Conservation (phyloP, 2,797 vertebrate species). For the Malacoraja senta region DNA sequence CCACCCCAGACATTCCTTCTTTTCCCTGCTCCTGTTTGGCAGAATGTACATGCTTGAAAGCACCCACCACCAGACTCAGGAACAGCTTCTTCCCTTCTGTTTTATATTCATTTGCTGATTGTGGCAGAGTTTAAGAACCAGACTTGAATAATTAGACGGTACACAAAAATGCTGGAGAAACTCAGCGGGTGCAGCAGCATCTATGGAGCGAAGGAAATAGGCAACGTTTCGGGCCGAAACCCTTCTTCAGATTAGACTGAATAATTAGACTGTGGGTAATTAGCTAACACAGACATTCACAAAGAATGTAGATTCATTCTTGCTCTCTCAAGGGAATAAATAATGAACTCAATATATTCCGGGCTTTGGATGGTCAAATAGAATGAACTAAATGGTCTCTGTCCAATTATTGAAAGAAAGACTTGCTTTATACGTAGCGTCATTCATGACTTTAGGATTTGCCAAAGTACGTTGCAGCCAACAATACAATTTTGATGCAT, state of each 20-base stretch:
- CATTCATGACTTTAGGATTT: neutral
- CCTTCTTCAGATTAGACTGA: too few relatives aligned
- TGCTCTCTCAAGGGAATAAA: neutral
- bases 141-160: neutral
- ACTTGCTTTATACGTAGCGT: neutral
- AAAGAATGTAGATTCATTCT: neutral
- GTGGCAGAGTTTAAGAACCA: neutral
- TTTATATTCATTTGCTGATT: neutral
- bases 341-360: neutral
- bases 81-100: too few relatives aligned
- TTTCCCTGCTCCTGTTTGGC: too few relatives aligned
- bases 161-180: too few relatives aligned
- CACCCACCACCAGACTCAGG: too few relatives aligned
- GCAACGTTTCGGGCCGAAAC: too few relatives aligned
- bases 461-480: too few relatives aligned
- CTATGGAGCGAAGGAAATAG: too few relatives aligned
- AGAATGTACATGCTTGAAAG: too few relatives aligned
- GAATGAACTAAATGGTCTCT: neutral
- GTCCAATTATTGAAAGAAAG: neutral
- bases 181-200: too few relatives aligned
- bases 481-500: too few relatives aligned
- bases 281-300: neutral
- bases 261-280: neutral
- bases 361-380: neutral
- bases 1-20: too few relatives aligned